phyloP scores from a whole-genome alignment of 2,888 invertebrate genomes.

The Agonopterix arenella region DNA sequence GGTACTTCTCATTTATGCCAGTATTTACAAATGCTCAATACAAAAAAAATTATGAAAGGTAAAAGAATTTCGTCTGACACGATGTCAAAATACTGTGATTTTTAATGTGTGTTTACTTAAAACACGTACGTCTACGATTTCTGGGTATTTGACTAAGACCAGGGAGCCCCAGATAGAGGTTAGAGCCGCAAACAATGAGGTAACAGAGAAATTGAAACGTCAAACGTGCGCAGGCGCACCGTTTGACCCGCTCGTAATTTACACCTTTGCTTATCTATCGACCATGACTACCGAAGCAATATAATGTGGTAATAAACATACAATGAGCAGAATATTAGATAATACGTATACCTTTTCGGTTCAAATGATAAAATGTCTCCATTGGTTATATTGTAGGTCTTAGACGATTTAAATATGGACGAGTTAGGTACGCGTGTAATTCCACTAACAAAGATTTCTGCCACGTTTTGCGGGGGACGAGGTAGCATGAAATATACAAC shows the following conservation, averaged over 20 bases:
- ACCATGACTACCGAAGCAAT: slow-evolving; percentile 7
- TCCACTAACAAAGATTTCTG: no score
- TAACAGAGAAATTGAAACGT: slow-evolving; percentile 31
- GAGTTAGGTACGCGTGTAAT: no score
- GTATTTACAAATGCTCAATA: no score
- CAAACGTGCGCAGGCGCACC: slow-evolving; percentile 4
- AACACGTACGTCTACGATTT: slow-evolving; percentile 6
- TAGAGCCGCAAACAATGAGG: slow-evolving; percentile 33
- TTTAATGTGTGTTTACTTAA: neutral
- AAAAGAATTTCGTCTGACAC: no score
- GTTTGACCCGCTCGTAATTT: slow-evolving; percentile 24
- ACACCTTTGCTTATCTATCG: slow-evolving; percentile 29
- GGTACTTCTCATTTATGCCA: no score
- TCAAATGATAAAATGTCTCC: neutral
- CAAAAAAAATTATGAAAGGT: no score
- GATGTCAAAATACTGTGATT: no score
- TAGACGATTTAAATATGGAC: no score
- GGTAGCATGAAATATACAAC: no score
- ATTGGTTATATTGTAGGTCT: neutral
- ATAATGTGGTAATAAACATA: slow-evolving; percentile 12
- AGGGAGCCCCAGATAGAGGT: slow-evolving; percentile 29
- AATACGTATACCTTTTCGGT: slow-evolving; percentile 15
- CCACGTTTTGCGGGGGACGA: no score
- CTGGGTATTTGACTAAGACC: slow-evolving; percentile 24
- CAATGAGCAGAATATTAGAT: slow-evolving; percentile 23